phyloP scores from a whole-genome alignment of 1,140 invertebrate species.

The Calephelis virginiensis region DNA sequence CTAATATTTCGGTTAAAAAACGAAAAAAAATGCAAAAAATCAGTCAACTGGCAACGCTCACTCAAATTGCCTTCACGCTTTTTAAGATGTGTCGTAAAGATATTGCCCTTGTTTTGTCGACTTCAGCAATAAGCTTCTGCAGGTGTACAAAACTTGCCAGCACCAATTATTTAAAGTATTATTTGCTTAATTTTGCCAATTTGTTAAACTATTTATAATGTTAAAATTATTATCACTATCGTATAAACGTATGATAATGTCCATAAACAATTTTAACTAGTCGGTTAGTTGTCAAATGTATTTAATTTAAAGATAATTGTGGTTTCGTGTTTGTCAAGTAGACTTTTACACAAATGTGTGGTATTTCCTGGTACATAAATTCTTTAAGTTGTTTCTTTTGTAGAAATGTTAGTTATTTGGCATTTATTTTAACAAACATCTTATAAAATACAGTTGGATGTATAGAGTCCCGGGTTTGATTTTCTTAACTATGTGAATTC shows the following conservation, averaged over 20 bases:
- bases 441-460: too few species aligned
- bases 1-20: too few species aligned
- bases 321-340: background rate
- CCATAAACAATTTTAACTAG: conserved; percentile 13
- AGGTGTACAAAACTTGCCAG: background rate
- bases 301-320: conserved; percentile 4
- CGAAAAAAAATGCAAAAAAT: too few species aligned
- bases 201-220: conserved; percentile 11
- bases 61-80: background rate
- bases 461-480: too few species aligned
- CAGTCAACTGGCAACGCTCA: too few species aligned
- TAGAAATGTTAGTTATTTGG: background rate
- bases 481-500: too few species aligned
- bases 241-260: conserved; percentile 1
- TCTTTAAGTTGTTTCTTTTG: background rate
- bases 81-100: conserved; percentile 9
- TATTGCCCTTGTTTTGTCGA: conserved; percentile 2
- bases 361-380: background rate
- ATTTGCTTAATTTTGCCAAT: background rate
- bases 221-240: background rate
- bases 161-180: background rate
- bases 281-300: conserved; percentile 5
- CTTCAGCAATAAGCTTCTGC: background rate
- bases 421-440: background rate
- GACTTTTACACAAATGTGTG: background rate